phyloP scores from a whole-genome alignment of 2,888 invertebrate genomes.

The Acronicta leporina region DNA sequence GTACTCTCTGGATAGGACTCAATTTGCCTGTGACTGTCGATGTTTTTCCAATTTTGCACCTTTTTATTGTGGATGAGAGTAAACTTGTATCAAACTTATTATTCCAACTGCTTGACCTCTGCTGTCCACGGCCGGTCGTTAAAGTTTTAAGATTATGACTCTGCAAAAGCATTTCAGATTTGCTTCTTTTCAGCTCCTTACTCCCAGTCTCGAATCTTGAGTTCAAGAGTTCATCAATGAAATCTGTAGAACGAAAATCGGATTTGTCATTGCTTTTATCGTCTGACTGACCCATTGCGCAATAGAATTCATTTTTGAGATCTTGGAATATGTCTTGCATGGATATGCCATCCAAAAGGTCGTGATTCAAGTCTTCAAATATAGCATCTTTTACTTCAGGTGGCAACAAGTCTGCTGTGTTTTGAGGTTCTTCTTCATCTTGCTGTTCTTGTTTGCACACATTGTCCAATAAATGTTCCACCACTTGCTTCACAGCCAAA shows the following conservation, averaged over 20 bases:
- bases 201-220: conserved; percentile 84
- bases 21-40: conserved; percentile 82
- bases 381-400: conserved; percentile 96
- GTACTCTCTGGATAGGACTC: conserved; percentile 78
- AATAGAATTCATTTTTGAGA: conserved; percentile 90
- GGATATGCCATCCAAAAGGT: conserved; percentile 94
- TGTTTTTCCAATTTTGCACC: conserved; percentile 90
- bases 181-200: conserved; percentile 90
- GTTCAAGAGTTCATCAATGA: conserved; percentile 89
- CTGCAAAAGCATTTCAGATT: conserved; percentile 90
- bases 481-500: conserved; percentile 88
- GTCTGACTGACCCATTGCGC: conserved; percentile 80
- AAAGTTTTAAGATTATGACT: conserved; percentile 84
- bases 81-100: conserved; percentile 91
- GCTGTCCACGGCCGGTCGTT: conserved; percentile 88
- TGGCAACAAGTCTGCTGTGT: conserved; percentile 94
- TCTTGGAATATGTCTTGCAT: conserved; percentile 96
- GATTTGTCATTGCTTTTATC: conserved; percentile 82
- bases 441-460: conserved; percentile 91
- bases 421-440: conserved; percentile 94
- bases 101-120: conserved; percentile 92
- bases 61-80: conserved; percentile 90
- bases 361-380: conserved; percentile 95
- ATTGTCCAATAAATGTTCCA: conserved; percentile 89
- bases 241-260: conserved; percentile 86